phyloP scores from a whole-genome alignment of 1,140 invertebrate genomes.

The Sesamia nonagrioides region DNA sequence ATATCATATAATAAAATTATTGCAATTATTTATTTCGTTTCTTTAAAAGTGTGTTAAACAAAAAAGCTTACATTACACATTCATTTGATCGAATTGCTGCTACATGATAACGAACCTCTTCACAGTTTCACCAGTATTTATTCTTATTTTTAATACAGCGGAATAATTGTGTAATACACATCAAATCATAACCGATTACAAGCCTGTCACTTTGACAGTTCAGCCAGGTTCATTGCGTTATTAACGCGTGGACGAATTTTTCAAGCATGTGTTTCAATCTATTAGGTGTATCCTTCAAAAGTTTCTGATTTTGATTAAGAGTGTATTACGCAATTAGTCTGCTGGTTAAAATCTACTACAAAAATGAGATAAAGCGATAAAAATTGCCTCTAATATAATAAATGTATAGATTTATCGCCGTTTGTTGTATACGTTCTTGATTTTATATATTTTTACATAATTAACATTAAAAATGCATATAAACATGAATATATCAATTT shows the following conservation, averaged over 20 bases:
- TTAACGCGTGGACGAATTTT: no score
- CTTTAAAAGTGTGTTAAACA: background rate
- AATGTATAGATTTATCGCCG: conserved; percentile 3
- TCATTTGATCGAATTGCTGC: background rate
- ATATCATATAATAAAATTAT: no score
- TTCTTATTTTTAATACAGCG: background rate
- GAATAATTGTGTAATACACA: no score
- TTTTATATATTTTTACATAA: background rate
- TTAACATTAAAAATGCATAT: no score
- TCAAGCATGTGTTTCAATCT: no score
- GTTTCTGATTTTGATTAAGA: no score
- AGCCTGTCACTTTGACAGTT: no score
- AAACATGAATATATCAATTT: no score
- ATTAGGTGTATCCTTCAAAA: no score
- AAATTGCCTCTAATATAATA: conserved; percentile 1
- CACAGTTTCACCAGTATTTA: background rate
- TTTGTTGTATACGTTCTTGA: background rate
- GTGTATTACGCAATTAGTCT: no score
- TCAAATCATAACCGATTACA: no score
- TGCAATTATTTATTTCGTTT: background rate
- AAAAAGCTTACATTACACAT: background rate
- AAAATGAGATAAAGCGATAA: background rate
- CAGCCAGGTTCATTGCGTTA: no score
- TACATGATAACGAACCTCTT: background rate
- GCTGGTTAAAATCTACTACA: conserved; percentile 3